Base-by-base conservation (phyloP, 2,113 vertebrate genomes). In the Heterotilapia buettikoferi region DNA sequence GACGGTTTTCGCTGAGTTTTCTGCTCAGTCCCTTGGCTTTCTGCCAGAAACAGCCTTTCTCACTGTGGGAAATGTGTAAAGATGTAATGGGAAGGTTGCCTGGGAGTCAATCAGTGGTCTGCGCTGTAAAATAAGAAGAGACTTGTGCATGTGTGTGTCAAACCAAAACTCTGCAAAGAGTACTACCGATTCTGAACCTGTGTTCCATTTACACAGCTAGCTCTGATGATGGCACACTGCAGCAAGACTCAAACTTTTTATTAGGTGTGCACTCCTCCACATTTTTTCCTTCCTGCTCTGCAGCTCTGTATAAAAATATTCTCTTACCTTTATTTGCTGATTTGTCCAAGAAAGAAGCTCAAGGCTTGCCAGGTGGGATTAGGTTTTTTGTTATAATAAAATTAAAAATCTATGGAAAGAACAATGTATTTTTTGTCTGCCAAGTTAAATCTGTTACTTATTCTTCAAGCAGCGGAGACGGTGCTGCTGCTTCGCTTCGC, bases 21-120 rank as follows among this genome's bases (percentile, higher is more conserved):
- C 79, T 61, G 52, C 82, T 89, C 81, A 14, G 50, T 24, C 9
- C 9, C 8, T 53, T 88, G 93, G 93, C 59, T 9, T 3, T 5
- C 63, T 71, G 91, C 94, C 95, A 93, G 80, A 91, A 81, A 89
- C 87, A 91, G 53, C 86, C 86, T 84, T 78, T 68, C 85, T 80
- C 85, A n/a, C 84, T 92, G 66, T 91, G 87, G 79, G 87, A 91
- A 93, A 90, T 73, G 84, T 92, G 94, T 90, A 84, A 89, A 83
- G 92, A 91, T 89, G 88, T 90, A 88, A 92, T 83, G 83, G 86
- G 84, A 92, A 90, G 68, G 83, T 89, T 88, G 90, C 76, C 84
- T 50, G 57, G 83, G 88, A 94, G 89, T 86, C 92, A 87, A 84
- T 56, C 85, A 89, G 53, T 61, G 13, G 86, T 81, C 80, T 89